phyloP scores from a whole-genome alignment of 2,888 invertebrate genomes.

The Rambutsinella grinnellia region DNA sequence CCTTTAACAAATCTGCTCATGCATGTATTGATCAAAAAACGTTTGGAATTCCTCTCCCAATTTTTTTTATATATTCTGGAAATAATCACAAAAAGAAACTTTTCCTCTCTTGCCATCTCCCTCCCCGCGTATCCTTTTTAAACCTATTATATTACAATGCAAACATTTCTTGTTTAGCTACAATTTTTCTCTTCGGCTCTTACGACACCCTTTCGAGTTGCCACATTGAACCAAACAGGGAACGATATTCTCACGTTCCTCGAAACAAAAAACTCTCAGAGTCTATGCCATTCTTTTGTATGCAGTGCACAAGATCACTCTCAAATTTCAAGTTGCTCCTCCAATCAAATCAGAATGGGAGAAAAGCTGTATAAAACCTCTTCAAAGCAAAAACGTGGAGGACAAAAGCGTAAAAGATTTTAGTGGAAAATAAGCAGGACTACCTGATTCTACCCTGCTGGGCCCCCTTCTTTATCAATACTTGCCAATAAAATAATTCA shows the following conservation, averaged over 20 bases:
- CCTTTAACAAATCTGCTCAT: slow-evolving; percentile 35
- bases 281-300: background rate
- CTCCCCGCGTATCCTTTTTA: background rate
- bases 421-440: too few relatives aligned
- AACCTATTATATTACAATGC: background rate
- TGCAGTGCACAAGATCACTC: background rate
- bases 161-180: background rate
- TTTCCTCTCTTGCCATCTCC: too few relatives aligned
- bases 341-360: background rate
- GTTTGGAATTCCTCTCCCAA: background rate
- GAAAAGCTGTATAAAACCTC: too few relatives aligned
- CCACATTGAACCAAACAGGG: background rate
- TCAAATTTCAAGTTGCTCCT: slow-evolving; percentile 4
- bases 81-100: too few relatives aligned
- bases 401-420: too few relatives aligned
- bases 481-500: background rate
- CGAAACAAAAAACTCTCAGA: background rate
- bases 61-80: background rate
- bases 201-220: background rate
- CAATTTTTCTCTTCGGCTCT: background rate
- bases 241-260: too few relatives aligned
- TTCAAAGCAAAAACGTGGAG: too few relatives aligned
- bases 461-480: too few relatives aligned
- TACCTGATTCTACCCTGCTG: too few relatives aligned
- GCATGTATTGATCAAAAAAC: slow-evolving; percentile 20